Evolutionary conservation across 2,888 invertebrate genomes (phyloP), one percentile per base, ranked within the genome.

Genomic region (Mamestra brassicae): DNA sequence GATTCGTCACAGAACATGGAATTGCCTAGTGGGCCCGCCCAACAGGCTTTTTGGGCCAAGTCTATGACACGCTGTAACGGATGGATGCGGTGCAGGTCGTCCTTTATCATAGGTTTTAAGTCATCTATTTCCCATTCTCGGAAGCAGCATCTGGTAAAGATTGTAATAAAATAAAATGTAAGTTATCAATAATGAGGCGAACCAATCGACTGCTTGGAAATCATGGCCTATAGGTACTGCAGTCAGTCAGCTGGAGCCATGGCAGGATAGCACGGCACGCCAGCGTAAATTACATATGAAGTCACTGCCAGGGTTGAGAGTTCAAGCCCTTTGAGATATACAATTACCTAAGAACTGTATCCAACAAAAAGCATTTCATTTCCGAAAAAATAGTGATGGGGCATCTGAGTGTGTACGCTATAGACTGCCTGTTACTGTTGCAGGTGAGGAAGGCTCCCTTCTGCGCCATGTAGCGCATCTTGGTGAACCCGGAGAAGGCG

Each of bases 381-480:
- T 92, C 88, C 0, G 81, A 42, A 64, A 94, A 96, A 13, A 70
- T 47, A 0, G 89, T 78, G 7, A 89, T 75, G 0, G 94, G 93
- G 71, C 94, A 95, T 34, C 92, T 89, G 47, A 99, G 93, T 3
- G 98, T 98, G 90, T 98, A 99, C 0, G 98, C 97, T 61, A 98
- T 97, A 61, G 97, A 97, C 94, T 99, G 99, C 38, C 99, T 97
- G 88, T 98, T 98, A 8, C 97, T 94, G 42, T 97, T 97, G 73
- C 97, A 97, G 0, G 97, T 97, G 76, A 98, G 91, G 83, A 96
- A 97, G 45, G 97, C 98, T 45, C 99, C 99, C 67, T 97, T 93
- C 91, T 98, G 98, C 90, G 98, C 98, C 50, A 99, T 93, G 55
- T 84, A 84, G 67, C 99, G 97, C 34, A 97, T 97, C 87, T 99